Percentiles rank a stretch among this genome's conserved stretches.
Evolutionary conservation across 1,140 invertebrate species (phyloP).

Genomic region (Bombus waltoni): DNA sequence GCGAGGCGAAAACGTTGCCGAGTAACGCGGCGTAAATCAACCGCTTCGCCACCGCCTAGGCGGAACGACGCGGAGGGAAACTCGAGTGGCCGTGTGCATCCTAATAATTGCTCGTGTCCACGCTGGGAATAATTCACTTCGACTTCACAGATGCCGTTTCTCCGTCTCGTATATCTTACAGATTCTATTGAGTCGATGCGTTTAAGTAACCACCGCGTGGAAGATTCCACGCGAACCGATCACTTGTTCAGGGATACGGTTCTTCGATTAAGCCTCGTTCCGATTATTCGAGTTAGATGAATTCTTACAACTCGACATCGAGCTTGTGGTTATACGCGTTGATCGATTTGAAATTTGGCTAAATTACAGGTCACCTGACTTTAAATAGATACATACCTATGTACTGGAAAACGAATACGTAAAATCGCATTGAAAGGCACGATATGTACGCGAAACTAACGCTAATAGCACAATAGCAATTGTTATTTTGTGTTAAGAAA

Average conservation of each 20-base stretch:
- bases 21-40: constrained; percentile 74
- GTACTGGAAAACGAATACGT: no score
- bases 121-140: constrained; percentile 40
- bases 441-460: background rate
- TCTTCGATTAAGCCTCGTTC: background rate
- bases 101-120: constrained; percentile 54
- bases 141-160: constrained; percentile 9
- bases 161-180: background rate
- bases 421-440: background rate
- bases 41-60: constrained; percentile 24
- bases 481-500: no score
- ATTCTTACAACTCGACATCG: background rate
- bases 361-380: no score
- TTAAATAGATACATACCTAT: no score
- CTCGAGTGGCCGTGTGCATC: constrained; percentile 42
- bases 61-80: constrained; percentile 32
- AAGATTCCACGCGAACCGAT: background rate
- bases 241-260: background rate
- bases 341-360: no score
- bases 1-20: constrained; percentile 53
- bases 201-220: background rate
- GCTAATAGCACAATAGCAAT: no score
- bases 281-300: background rate
- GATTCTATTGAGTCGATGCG: background rate
- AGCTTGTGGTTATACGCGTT: background rate